A percentile compares a stretch with the other conserved stretches of the same genome.
Evolutionary conservation across 2,113 vertebrate species (phyloP).

Genomic region (Petrocephalus microphthalmus): DNA sequence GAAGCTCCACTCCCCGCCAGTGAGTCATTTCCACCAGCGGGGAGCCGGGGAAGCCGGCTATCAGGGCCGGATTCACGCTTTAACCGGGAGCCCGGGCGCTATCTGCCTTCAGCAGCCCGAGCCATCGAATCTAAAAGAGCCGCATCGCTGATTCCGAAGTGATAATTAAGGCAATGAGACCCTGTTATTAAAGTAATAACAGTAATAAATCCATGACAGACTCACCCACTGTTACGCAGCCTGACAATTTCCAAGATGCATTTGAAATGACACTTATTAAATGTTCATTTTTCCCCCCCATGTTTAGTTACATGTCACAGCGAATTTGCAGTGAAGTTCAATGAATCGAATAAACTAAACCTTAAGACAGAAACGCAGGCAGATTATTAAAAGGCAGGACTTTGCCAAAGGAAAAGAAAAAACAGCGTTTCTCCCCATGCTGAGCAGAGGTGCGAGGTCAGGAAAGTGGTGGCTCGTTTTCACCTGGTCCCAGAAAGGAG

Average conservation of each 20-base stretch:
- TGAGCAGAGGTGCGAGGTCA: conserved; percentile 36
- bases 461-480: conserved; percentile 35
- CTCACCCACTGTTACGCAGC: background rate
- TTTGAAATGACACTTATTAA: background rate
- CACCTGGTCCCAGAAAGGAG: conserved; percentile 47
- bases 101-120: background rate
- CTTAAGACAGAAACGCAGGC: background rate
- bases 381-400: conserved; percentile 50
- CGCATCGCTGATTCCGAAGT: background rate
- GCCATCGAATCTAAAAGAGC: background rate
- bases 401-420: conserved; percentile 32
- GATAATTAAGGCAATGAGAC: conserved; percentile 20
- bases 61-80: background rate
- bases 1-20: background rate
- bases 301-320: background rate
- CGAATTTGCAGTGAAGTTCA: background rate
- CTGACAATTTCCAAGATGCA: background rate
- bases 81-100: background rate
- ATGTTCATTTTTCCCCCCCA: background rate
- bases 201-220: background rate
- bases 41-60: background rate
- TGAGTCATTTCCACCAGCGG: background rate
- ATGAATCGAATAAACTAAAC: background rate
- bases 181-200: background rate
- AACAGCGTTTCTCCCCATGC: conserved; percentile 49